Conservation (phyloP, 2,888 invertebrate species). For the Schrankia costaestrigalis region DNA sequence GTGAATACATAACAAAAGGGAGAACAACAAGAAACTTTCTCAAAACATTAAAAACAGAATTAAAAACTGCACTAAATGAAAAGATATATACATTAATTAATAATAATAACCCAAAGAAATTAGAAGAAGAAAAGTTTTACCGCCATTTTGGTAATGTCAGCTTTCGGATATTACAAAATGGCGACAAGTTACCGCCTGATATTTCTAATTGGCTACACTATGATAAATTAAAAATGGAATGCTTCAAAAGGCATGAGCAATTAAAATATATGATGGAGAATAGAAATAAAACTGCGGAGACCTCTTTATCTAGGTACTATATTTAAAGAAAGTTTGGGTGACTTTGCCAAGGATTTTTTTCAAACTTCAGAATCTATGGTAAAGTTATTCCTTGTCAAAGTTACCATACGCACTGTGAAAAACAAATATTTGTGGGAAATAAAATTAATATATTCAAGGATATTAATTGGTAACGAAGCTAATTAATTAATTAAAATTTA, state of each 20-base stretch:
- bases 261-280: conserved; percentile 61
- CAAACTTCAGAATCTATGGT: too few species aligned
- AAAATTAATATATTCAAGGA: too few species aligned
- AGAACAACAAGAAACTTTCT: conserved; percentile 81
- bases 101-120: conserved; percentile 39
- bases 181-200: conserved; percentile 68
- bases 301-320: conserved; percentile 58
- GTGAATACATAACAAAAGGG: conserved; percentile 82
- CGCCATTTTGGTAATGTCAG: conserved; percentile 78
- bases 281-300: conserved; percentile 52
- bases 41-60: conserved; percentile 79
- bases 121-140: conserved; percentile 56
- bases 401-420: too few species aligned
- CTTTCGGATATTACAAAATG: conserved; percentile 73
- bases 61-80: conserved; percentile 69
- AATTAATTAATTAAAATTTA: too few species aligned
- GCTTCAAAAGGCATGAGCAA: conserved; percentile 68
- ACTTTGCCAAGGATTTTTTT: too few species aligned
- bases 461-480: too few species aligned
- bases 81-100: conserved; percentile 54
- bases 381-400: too few species aligned
- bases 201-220: conserved; percentile 81
- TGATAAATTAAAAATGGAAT: conserved; percentile 78
- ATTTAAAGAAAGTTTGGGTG: not conserved
- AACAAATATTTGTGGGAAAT: too few species aligned